phyloP scores from a whole-genome alignment of 2,113 vertebrate species.

The Heterochromis multidens region DNA sequence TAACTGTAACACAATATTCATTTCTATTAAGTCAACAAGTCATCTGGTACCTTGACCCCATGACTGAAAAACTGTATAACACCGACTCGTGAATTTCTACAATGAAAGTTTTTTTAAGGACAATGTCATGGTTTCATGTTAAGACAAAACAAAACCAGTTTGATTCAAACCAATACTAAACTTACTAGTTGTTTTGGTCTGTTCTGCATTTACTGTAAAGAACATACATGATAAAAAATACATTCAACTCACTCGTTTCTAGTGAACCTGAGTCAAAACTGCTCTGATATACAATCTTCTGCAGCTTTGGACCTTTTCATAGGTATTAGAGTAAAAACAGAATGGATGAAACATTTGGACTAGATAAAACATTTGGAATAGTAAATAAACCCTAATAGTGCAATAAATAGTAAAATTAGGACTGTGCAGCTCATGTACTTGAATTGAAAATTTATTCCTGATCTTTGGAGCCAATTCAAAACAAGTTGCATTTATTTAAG shows the following conservation, averaged over 20 bases:
- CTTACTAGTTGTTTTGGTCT: background rate
- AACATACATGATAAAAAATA: background rate
- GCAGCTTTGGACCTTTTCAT: background rate
- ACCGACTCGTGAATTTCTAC: constrained; percentile 8
- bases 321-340: background rate
- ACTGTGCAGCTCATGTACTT: background rate
- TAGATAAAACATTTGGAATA: background rate
- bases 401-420: background rate
- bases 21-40: background rate
- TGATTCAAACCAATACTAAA: constrained; percentile 32
- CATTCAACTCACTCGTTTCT: background rate
- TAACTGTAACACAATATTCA: background rate
- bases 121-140: constrained; percentile 36
- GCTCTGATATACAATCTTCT: background rate
- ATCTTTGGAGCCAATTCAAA: background rate
- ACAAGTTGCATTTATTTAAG: background rate
- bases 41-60: background rate
- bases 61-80: background rate
- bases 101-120: constrained; percentile 16
- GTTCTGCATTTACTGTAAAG: constrained; percentile 14
- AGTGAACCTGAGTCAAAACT: background rate
- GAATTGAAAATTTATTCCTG: background rate
- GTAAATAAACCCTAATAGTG: background rate
- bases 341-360: background rate
- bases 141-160: constrained; percentile 23